Percentiles rank a stretch among this genome's conserved stretches.
Evolutionary conservation across 30 jellyfish, hydroid and myxozoan genomes (phyloP).

Genomic region (Sanderia malayensis): DNA sequence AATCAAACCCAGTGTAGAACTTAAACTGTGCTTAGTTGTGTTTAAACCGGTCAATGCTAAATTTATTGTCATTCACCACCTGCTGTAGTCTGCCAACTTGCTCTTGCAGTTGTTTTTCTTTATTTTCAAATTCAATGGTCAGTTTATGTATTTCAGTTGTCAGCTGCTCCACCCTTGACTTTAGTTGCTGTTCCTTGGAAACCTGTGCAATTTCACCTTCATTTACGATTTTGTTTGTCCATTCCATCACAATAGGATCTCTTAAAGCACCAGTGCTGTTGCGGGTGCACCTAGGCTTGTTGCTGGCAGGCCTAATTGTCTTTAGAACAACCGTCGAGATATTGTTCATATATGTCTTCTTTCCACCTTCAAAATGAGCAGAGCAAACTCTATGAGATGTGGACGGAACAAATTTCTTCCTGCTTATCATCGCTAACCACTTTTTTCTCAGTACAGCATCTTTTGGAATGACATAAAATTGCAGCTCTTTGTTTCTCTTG

Average conservation of each 20-base stretch:
- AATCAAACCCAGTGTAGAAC: constrained; percentile 31
- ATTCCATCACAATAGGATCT: background rate
- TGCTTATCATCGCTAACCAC: constrained; percentile 4
- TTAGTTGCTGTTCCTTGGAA: background rate
- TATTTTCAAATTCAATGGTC: constrained; percentile 12
- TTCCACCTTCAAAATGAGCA: constrained; percentile 13
- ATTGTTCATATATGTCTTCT: background rate
- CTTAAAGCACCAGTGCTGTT: background rate
- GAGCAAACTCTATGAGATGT: constrained; percentile 24
- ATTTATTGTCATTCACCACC: constrained; percentile 4
- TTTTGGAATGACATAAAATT: constrained; percentile 9
- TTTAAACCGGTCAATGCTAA: constrained; percentile 11
- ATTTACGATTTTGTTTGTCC: background rate
- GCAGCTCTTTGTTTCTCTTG: constrained; percentile 1
- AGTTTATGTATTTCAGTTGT: constrained; percentile 3
- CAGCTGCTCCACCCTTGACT: constrained; percentile 23
- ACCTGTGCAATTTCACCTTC: background rate
- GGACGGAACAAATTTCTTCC: constrained; percentile 4
- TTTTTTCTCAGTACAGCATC: background rate
- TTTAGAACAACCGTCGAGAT: constrained; percentile 14
- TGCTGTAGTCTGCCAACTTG: constrained; percentile 3
- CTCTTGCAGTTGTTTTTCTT: constrained; percentile 26
- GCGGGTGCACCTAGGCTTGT: background rate
- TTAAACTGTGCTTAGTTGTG: constrained; percentile 28
- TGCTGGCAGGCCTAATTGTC: constrained; percentile 5